Conservation (phyloP, 2,113 vertebrate species). For the Marcusenius ussheri region DNA sequence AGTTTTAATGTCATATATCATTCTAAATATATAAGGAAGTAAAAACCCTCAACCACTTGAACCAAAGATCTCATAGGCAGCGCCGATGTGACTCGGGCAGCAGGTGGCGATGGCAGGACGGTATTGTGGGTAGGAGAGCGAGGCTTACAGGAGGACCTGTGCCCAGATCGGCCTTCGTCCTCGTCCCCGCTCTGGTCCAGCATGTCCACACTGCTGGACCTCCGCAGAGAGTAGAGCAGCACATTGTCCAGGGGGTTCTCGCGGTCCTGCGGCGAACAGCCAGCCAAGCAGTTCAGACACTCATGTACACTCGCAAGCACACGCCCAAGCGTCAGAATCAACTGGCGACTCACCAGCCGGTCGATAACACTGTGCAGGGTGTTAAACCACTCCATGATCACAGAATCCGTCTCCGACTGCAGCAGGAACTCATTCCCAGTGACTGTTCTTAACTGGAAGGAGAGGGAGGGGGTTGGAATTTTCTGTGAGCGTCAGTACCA, state of each 20-base stretch:
- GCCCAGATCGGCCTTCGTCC: constrained; percentile 41
- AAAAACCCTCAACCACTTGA: background rate
- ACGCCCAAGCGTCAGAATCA: background rate
- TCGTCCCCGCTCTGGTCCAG: constrained; percentile 77
- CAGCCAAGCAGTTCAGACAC: background rate
- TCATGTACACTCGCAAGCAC: background rate
- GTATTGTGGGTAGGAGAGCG: background rate
- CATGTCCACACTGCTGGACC: constrained; percentile 61
- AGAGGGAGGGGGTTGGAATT: background rate
- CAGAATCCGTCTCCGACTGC: constrained; percentile 74
- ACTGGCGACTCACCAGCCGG: constrained; percentile 64
- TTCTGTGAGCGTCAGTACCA: background rate
- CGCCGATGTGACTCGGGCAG: background rate
- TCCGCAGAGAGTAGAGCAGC: constrained; percentile 62
- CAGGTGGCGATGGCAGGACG: background rate
- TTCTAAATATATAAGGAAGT: background rate
- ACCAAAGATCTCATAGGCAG: background rate
- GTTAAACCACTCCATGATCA: constrained; percentile 75
- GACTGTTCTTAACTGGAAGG: constrained; percentile 71
- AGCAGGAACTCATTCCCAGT: constrained; percentile 85
- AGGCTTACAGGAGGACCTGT: constrained; percentile 51
- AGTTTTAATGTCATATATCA: background rate
- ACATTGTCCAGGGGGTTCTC: constrained; percentile 80
- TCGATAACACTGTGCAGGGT: constrained; percentile 72
- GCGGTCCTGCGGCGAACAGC: constrained; percentile 60